Evolutionary conservation across 64 coral and sea anemone genomes (phyloP).

Genomic region (Porites lutea): DNA sequence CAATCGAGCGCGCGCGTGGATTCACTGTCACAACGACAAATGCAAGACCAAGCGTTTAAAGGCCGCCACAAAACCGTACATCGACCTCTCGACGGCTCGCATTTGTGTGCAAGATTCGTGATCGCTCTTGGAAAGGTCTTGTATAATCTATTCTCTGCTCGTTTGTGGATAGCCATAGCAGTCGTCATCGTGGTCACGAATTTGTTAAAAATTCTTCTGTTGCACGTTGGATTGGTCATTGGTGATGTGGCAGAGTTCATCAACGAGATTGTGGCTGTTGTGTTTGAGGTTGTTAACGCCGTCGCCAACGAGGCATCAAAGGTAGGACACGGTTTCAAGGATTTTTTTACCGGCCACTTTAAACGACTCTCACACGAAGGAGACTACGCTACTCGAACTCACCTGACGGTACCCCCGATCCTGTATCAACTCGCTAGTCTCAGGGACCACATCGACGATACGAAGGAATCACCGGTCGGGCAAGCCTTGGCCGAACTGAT

Average conservation of each 20-base stretch:
- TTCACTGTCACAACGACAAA: not conserved
- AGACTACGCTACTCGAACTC: not conserved
- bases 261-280: not conserved
- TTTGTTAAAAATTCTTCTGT: not conserved
- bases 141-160: not conserved
- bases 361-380: not conserved
- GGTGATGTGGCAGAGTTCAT: not conserved
- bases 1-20: not conserved
- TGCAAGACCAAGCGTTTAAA: not conserved
- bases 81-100: not conserved
- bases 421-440: not conserved
- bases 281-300: not conserved
- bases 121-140: not conserved
- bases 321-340: not conserved
- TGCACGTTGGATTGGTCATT: not conserved
- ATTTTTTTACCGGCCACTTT: not conserved
- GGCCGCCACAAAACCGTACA: not conserved
- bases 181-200: not conserved
- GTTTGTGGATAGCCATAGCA: not conserved
- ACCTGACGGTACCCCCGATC: not conserved
- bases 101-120: not conserved
- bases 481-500: not conserved
- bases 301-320: not conserved
- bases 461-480: not conserved
- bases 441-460: not conserved